These are phyloP conservation scores for Pollenia amentaria DNA, from an alignment of 2,888 invertebrate species.

Conservation along the genomic window DNA sequence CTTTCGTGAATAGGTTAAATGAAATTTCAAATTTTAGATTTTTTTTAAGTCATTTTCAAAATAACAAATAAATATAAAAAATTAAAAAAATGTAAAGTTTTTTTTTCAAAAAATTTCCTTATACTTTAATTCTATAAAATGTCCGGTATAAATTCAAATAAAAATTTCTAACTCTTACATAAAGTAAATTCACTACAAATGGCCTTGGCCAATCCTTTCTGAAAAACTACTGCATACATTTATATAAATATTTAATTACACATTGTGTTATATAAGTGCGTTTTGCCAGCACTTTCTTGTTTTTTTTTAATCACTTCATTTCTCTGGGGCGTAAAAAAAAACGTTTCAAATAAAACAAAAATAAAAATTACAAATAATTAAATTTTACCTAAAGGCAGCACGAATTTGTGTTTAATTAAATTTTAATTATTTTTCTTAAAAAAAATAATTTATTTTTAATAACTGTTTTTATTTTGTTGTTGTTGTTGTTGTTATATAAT, in stretches of 20 bases:
- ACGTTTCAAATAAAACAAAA: conserved; percentile 2
- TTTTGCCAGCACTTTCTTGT: conserved; percentile 7
- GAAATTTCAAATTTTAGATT: too few relatives aligned
- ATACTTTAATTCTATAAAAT: neutral
- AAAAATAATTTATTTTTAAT: neutral
- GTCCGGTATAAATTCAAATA: conserved; percentile 55
- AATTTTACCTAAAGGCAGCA: conserved; percentile 29
- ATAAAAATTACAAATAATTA: neutral
- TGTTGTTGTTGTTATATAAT: conserved; percentile 35
- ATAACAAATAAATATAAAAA: too few relatives aligned
- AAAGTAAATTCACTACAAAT: conserved; percentile 15
- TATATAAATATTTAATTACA: conserved; percentile 7
- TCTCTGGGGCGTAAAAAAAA: neutral
- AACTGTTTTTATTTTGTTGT: neutral
- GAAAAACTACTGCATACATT: neutral
- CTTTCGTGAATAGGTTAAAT: too few relatives aligned
- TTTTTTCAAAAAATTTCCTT: too few relatives aligned
- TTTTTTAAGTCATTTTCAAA: too few relatives aligned
- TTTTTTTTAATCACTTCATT: conserved; percentile 32
- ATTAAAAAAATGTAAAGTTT: too few relatives aligned
- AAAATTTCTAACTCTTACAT: conserved; percentile 24
- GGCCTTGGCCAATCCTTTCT: conserved; percentile 41
- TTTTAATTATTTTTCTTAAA: conserved; percentile 30
- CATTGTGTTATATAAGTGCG: conserved; percentile 11
- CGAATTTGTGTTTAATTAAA: conserved; percentile 13